Evolutionary conservation across 2,888 invertebrate species (phyloP), one percentile per base, ranked within the genome.

Genomic region (Microplitis manilae): DNA sequence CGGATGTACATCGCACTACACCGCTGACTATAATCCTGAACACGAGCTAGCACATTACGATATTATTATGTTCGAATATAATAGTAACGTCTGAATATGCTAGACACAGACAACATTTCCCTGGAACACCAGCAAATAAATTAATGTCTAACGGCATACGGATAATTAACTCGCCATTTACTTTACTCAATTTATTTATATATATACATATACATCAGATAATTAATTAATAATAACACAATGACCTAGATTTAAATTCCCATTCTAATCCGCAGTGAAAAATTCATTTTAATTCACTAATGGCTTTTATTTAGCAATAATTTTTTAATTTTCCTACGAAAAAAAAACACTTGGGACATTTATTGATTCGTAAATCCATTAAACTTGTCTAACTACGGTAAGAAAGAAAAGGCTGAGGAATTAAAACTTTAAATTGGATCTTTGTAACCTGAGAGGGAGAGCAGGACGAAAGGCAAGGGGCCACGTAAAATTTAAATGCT

Each of bases 401-500:
- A 20, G 41, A 61, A 72, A 60, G 62, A 41, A 71, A 74, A 59
- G 41, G 65, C 38, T 73, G 20, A 40, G 65, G 70, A 77, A 60
- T 74, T 70, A 65, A 77, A 77, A 77, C 70, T 74, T 77, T 77
- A 77, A 77, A 77, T 77, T 77, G 74, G 74, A 77, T 77, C 70
- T 70, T 69, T 38, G 64, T 30, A 61, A 67, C 20, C 50, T 30
- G 30, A 0, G 4, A 30, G 20, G 39, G 39, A 73, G 39, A 64
- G 62, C 39, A 62, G 50, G 7, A 67, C 1, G 17, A 50, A 41
- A 8, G 15, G 9, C 41, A 68, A 41, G 13, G 20, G 50, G 64
- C 64, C 62, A 62, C 60, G 65, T 68, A 65, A 77, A 77, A 73
- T 77, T 59, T 73, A 38, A 50, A 40, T 73, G 65, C 65, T 50